Conservation (phyloP, 2,797 vertebrate species). For the Moxostoma hubbsi region DNA sequence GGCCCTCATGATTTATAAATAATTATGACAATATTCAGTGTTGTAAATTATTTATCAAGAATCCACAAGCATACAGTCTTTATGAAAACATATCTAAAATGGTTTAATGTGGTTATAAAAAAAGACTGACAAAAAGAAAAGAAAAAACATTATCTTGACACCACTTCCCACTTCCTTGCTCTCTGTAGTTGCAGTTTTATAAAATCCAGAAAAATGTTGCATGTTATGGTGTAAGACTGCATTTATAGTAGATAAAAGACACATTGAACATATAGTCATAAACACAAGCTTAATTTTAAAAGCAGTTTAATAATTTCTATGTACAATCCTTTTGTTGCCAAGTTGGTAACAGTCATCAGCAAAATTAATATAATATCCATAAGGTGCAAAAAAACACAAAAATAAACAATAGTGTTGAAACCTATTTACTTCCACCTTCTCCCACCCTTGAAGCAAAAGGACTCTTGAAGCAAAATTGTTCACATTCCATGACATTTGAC, state of each 20-base stretch:
- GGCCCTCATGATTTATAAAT: no score
- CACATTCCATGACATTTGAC: conserved; percentile 65
- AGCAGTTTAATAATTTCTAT: conserved; percentile 63
- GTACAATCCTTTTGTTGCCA: conserved; percentile 71
- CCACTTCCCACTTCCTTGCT: neutral
- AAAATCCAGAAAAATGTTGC: neutral
- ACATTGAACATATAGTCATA: neutral
- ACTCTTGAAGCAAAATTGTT: conserved; percentile 63
- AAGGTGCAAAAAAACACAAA: conserved; percentile 79
- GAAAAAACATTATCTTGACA: no score
- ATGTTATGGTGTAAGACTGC: no score
- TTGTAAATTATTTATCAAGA: no score
- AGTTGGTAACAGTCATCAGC: conserved; percentile 74
- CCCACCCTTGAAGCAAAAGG: conserved; percentile 54
- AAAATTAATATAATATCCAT: conserved; percentile 71
- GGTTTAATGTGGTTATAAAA: no score
- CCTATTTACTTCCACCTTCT: neutral
- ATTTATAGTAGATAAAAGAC: neutral
- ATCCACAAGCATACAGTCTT: no score
- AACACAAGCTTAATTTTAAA: conserved; percentile 2
- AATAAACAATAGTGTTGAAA: conserved; percentile 60
- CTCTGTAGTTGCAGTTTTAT: neutral
- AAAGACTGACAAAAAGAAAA: no score
- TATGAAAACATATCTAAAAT: no score
- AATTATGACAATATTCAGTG: no score